Conservation (phyloP, 2,113 vertebrate species). For the Motacilla alba region DNA sequence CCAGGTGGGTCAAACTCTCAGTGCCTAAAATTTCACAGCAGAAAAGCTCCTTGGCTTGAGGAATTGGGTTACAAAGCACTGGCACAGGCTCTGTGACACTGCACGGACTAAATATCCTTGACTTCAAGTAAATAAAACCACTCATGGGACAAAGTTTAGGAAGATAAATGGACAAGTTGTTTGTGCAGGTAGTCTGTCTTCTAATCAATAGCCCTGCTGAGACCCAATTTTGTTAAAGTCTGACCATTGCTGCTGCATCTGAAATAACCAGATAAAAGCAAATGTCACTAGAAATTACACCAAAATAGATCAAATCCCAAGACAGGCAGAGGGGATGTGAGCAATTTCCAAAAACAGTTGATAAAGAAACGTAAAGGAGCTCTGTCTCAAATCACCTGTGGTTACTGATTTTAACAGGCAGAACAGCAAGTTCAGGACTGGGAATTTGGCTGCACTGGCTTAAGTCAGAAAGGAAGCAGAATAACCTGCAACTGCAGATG, state of each 20-base stretch:
- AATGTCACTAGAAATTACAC: background rate
- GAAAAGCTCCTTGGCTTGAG: background rate
- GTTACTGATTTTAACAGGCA: too few species aligned
- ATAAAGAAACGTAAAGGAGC: background rate
- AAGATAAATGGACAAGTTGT: background rate
- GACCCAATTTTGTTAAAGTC: background rate
- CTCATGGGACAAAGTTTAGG: background rate
- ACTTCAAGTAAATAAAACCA: background rate
- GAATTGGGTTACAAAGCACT: background rate
- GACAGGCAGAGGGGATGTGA: background rate
- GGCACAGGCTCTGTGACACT: background rate
- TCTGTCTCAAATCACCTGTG: background rate
- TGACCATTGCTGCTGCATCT: background rate
- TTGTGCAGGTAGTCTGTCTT: background rate
- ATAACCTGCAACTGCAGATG: background rate
- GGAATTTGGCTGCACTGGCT: background rate
- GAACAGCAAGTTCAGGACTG: background rate
- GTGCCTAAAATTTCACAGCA: background rate
- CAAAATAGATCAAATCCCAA: background rate
- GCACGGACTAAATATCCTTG: background rate
- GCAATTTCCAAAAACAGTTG: background rate
- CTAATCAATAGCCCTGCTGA: background rate
- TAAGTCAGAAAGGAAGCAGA: background rate
- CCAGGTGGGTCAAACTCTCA: background rate
- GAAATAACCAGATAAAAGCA: background rate